Evolutionary conservation across 2,113 vertebrate species (phyloP).

Genomic region (Anseranas semipalmata): DNA sequence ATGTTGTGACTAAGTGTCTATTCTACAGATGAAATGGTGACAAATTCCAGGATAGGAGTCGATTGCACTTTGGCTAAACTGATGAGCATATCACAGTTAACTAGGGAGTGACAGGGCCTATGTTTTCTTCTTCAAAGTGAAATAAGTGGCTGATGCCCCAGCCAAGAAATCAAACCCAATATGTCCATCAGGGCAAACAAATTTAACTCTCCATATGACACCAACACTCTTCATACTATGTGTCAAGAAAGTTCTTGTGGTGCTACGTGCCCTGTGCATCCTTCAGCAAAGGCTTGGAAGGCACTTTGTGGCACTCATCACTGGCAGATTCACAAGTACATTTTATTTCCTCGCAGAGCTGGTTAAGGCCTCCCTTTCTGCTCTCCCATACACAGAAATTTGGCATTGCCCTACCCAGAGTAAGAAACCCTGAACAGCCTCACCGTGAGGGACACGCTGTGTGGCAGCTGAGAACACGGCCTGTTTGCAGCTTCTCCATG

Average conservation of each 20-base stretch:
- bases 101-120: background rate
- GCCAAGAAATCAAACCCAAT: background rate
- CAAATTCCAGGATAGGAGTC: background rate
- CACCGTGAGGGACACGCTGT: background rate
- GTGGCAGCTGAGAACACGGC: background rate
- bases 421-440: background rate
- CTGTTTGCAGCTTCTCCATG: background rate
- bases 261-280: background rate
- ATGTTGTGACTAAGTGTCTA: background rate
- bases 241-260: background rate
- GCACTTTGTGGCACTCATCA: background rate
- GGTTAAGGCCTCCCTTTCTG: background rate
- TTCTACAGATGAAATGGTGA: background rate
- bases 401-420: background rate
- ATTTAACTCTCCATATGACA: background rate
- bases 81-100: background rate
- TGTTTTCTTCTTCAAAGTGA: background rate
- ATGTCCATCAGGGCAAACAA: background rate
- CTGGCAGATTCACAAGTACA: fast-evolving
- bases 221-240: background rate
- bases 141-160: background rate
- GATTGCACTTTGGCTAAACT: background rate
- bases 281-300: background rate
- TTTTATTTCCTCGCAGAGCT: background rate
- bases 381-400: background rate